Conservation (phyloP, 35 echinoderm and acorn worm genomes). For the Apostichopus californicus region DNA sequence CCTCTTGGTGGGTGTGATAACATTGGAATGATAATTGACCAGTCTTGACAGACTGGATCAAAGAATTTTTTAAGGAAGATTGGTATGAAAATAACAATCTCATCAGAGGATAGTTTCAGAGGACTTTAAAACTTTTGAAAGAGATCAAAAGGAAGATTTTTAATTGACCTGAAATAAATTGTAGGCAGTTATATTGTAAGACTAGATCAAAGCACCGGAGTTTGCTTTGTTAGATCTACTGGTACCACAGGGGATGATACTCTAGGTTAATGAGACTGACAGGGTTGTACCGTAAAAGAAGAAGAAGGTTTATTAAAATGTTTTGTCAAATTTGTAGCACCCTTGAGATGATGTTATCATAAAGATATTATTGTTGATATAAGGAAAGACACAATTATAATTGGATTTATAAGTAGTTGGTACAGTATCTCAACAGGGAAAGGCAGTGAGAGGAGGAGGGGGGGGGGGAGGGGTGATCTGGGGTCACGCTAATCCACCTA, state of each 20-base stretch:
- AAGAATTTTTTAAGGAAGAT: neutral
- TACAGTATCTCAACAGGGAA: too few relatives aligned
- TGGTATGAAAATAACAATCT: neutral
- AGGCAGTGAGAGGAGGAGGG: too few relatives aligned
- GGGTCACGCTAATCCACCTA: too few relatives aligned
- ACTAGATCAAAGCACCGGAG: too few relatives aligned
- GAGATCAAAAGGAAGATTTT: neutral
- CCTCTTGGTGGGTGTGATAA: neutral
- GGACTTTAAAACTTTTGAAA: neutral
- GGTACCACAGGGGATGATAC: too few relatives aligned
- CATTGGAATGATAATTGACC: conserved; percentile 48
- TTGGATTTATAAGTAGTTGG: too few relatives aligned
- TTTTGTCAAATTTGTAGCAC: neutral
- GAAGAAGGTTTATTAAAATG: neutral
- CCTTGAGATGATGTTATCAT: neutral
- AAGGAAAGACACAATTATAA: too few relatives aligned
- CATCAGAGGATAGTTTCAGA: neutral
- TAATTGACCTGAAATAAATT: conserved; percentile 5
- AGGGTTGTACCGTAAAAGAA: neutral
- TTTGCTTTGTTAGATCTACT: too few relatives aligned
- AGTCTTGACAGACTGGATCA: neutral
- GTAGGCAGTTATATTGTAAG: neutral
- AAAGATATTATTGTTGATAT: neutral
- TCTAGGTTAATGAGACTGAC: too few relatives aligned
- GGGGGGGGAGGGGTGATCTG: too few relatives aligned